Conservation (phyloP, 2,797 vertebrate genomes). For the Siniperca obscura region DNA sequence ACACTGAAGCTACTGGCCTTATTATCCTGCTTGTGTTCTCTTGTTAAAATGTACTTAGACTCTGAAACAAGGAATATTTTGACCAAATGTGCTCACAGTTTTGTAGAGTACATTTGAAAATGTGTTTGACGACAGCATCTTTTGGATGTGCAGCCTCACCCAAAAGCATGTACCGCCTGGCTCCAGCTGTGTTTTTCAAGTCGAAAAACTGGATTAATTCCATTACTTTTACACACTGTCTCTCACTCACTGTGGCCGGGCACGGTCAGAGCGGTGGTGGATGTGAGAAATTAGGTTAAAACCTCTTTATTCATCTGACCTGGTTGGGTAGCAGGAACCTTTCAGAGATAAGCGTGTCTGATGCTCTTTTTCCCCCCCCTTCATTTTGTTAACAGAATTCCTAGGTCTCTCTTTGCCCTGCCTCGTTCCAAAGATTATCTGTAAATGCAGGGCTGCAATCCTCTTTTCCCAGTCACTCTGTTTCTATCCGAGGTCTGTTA, state of each 20-base stretch:
- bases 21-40: constrained; percentile 29
- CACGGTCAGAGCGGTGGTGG: constrained; percentile 49
- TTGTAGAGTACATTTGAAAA: constrained; percentile 6
- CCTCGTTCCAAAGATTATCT: constrained; percentile 80
- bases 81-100: constrained; percentile 8
- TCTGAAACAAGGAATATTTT: constrained; percentile 16
- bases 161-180: constrained; percentile 29
- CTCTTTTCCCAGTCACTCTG: constrained; percentile 75
- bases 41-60: constrained; percentile 24
- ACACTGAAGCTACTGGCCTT: constrained; percentile 2
- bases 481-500: constrained; percentile 61
- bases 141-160: constrained; percentile 29
- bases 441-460: constrained; percentile 80
- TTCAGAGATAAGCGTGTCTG: constrained; percentile 77
- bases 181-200: constrained; percentile 47
- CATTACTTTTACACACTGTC: constrained; percentile 39
- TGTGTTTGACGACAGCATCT: constrained; percentile 36
- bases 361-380: constrained; percentile 64
- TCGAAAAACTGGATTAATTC: constrained; percentile 57
- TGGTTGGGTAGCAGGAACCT: constrained; percentile 73
- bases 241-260: constrained; percentile 48
- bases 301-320: constrained; percentile 82
- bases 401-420: constrained; percentile 73
- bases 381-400: constrained; percentile 79
- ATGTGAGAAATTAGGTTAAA: constrained; percentile 81